Percentiles rank a stretch among this genome's conserved stretches.
phyloP scores from a whole-genome alignment of 1,140 invertebrate species.

The Lethocerus indicus region DNA sequence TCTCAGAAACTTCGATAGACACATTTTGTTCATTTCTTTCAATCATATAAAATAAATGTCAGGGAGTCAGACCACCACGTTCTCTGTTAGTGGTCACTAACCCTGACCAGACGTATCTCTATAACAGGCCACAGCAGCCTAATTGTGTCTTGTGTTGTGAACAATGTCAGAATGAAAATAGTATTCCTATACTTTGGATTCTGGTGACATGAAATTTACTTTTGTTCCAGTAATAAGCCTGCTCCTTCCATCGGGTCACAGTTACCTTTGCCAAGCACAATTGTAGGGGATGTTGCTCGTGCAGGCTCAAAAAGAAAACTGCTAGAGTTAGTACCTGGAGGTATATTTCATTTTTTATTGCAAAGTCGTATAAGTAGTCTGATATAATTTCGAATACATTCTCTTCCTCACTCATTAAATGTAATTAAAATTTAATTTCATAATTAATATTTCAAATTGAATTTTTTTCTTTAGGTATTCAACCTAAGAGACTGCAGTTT shows the following conservation, averaged over 20 bases:
- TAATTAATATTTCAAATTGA: background rate
- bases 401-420: background rate
- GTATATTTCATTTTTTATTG: slow-evolving; percentile 6
- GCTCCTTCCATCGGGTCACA: slow-evolving; percentile 12
- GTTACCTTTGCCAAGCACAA: slow-evolving; percentile 13
- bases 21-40: background rate
- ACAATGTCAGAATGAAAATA: background rate
- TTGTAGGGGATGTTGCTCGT: slow-evolving; percentile 1
- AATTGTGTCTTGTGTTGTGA: background rate
- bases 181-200: background rate
- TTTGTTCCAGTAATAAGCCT: slow-evolving; percentile 16
- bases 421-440: background rate
- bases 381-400: too few species aligned
- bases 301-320: slow-evolving; percentile 12
- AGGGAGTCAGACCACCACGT: too few species aligned
- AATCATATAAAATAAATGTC: too few species aligned
- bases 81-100: background rate
- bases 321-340: slow-evolving; percentile 5
- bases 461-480: slow-evolving; percentile 9
- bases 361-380: background rate
- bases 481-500: slow-evolving; percentile 13
- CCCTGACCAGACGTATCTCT: background rate
- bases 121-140: background rate
- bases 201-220: background rate
- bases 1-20: background rate